A percentile compares a stretch with the other conserved stretches of the same genome.
Conservation (phyloP, 1,140 invertebrate genomes). For the Mesaphorura yosii region DNA sequence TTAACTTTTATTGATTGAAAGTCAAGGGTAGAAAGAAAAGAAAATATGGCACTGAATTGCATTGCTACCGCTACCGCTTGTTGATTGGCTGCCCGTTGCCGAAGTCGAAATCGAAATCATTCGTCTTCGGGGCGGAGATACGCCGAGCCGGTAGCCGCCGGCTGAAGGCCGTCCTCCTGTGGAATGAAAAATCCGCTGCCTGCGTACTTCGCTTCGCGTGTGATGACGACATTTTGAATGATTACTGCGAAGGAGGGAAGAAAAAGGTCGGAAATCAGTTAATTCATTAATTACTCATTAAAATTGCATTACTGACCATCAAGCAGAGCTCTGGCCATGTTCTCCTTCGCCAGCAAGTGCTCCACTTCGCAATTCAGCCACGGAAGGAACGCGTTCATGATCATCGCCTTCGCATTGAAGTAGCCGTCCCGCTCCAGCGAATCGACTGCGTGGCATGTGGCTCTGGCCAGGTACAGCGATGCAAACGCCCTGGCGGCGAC, state of each 20-base stretch:
- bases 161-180: no score
- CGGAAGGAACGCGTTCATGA: not conserved
- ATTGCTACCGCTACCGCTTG: no score
- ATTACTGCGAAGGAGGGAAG: not conserved
- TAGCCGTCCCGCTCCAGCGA: not conserved
- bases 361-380: slow-evolving; percentile 5
- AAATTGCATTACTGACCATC: slow-evolving; percentile 9
- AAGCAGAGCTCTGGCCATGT: not conserved
- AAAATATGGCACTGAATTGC: no score
- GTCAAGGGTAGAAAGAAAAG: no score
- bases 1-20: no score
- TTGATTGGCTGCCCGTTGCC: no score
- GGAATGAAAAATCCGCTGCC: no score
- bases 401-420: slow-evolving; percentile 1
- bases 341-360: not conserved
- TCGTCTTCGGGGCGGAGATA: no score
- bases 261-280: not conserved
- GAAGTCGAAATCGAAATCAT: no score
- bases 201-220: not conserved
- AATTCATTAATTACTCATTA: not conserved
- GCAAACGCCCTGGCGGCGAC: slow-evolving; percentile 1
- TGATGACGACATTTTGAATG: not conserved
- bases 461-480: not conserved
- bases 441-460: not conserved
- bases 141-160: no score